Evolutionary conservation across 2,888 invertebrate genomes (phyloP), one percentile per base, ranked within the genome.

Genomic region (Lithophane ornitopus): DNA sequence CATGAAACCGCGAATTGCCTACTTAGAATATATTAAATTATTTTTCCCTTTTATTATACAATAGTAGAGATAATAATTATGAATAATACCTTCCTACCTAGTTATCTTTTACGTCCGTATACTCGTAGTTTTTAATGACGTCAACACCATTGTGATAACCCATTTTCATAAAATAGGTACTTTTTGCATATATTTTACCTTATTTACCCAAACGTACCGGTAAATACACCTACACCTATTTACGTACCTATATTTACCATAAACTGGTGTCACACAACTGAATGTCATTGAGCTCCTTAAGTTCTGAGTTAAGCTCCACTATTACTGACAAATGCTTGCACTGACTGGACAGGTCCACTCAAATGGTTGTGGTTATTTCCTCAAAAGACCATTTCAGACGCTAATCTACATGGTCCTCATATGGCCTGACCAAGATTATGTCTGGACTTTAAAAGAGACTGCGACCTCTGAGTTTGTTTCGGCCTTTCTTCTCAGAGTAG

Each of bases 121-220:
- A 34, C 34, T 34, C 34, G 34, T 34, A 56, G 49, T 56, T 49
- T 46, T 16, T 41, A 59, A 65, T 61, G 82, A 80, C 69, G 65
- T 66, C n/a, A 58, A 58, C n/a, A 59, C 22, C 14, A 80, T 28
- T 16, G 70, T 59, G 28, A 28, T 12, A 79, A 46, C n/a, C 9
- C 3, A 19, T 28, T 70, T 16, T 28, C 46, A n/a, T 70, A 39
- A 62, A 66, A 34, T 14, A n/a, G 0, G 52, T 22, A 70, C 12
- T 44, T 44, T 59, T 44, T 9, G 9, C 16, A 26, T 2, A 8
- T 54, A 22, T 28, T 16, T 62, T 75, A 52, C 19, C n/a, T n/a
- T 34, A 52, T 14, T 74, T 28, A 41, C 11, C 7, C 16, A 9
- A 19, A 52, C 7, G 11, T 44, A 49, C 6, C n/a, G 52, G 49